These are phyloP conservation scores for Mystacornis crossleyi DNA, from an alignment of 2,113 vertebrate species.

Conservation along the genomic window DNA sequence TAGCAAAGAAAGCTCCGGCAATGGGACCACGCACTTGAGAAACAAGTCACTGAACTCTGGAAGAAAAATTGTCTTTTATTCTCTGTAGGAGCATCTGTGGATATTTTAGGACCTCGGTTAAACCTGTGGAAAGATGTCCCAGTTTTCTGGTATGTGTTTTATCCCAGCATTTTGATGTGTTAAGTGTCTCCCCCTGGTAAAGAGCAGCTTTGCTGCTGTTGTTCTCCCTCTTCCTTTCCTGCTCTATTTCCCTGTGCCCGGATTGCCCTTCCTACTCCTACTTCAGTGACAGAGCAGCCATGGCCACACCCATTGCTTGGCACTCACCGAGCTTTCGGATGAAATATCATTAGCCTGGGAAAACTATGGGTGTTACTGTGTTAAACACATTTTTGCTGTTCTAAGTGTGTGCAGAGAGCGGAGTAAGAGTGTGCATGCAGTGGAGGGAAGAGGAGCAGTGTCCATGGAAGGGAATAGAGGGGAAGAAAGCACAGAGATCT, in stretches of 20 bases:
- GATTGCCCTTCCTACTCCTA: neutral
- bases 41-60: neutral
- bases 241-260: neutral
- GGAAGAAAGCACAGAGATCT: neutral
- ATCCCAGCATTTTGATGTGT: neutral
- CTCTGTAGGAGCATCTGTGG: neutral
- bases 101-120: conserved; percentile 13
- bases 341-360: neutral
- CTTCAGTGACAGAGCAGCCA: neutral
- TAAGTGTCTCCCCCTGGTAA: neutral
- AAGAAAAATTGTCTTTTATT: neutral
- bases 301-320: neutral
- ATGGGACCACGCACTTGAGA: neutral
- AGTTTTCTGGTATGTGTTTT: neutral
- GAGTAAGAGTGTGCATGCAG: neutral
- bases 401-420: neutral
- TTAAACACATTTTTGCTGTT: neutral
- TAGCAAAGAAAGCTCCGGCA: neutral
- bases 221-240: neutral
- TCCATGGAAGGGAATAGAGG: neutral
- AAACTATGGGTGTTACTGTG: neutral
- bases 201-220: neutral
- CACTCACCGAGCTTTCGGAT: neutral
- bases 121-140: neutral
- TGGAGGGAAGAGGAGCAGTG: neutral